Evolutionary conservation across 1,140 invertebrate species (phyloP).

Genomic region (Monomorium pharaonis): DNA sequence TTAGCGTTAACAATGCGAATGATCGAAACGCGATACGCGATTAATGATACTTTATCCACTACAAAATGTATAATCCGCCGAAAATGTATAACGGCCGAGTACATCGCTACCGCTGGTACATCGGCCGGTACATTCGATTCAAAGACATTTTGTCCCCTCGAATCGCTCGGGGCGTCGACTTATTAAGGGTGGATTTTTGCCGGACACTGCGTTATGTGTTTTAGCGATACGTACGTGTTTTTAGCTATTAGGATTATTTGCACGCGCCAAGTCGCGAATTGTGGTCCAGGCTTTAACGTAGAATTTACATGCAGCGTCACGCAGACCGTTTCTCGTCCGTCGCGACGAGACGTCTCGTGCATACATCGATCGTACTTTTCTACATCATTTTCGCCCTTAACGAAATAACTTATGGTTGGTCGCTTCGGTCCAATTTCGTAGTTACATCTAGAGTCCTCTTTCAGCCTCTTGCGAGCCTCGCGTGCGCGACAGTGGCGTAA

Average conservation of each 20-base stretch:
- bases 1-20: constrained; percentile 24
- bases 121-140: background rate
- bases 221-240: constrained; percentile 58
- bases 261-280: constrained; percentile 69
- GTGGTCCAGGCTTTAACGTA: constrained; percentile 79
- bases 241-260: constrained; percentile 64
- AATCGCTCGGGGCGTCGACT: background rate
- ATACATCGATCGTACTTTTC: constrained; percentile 67
- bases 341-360: constrained; percentile 25
- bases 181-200: constrained; percentile 10
- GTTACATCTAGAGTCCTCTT: constrained; percentile 38
- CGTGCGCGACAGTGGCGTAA: constrained; percentile 17
- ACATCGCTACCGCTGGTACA: background rate
- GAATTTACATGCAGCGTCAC: constrained; percentile 47
- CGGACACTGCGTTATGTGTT: constrained; percentile 45
- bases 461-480: constrained; percentile 3
- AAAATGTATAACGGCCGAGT: background rate
- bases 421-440: constrained; percentile 55
- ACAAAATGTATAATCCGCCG: constrained; percentile 1
- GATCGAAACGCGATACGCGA: constrained; percentile 13
- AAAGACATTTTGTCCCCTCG: background rate
- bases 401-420: constrained; percentile 42
- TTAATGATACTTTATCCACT: constrained; percentile 35
- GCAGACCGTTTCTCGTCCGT: constrained; percentile 10
- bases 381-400: constrained; percentile 58